A percentile compares a stretch with the other conserved stretches of the same genome.
phyloP scores from a whole-genome alignment of 92 coral and sea anemone genomes.

The Umimayanthus kanabou region DNA sequence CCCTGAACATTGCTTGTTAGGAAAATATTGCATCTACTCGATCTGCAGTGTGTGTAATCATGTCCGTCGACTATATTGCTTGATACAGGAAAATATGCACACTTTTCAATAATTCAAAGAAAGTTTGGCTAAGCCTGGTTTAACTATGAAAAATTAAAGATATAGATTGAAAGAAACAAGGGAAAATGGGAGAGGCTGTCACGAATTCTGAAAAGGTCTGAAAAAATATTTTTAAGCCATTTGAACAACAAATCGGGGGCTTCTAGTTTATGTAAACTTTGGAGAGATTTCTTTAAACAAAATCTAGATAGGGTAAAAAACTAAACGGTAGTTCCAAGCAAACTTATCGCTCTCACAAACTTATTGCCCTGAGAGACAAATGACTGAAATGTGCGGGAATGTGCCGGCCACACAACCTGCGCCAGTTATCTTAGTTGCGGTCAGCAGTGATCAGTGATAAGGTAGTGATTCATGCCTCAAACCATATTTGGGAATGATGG shows the following conservation, averaged over 20 bases:
- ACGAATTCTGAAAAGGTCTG: too few species aligned
- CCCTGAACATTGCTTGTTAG: neutral
- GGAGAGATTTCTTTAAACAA: neutral
- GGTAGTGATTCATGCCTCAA: neutral
- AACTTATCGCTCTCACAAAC: neutral
- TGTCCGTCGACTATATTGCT: neutral
- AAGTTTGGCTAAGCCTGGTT: neutral
- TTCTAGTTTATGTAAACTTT: too few species aligned
- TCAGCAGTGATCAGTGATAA: neutral
- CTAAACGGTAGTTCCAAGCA: neutral
- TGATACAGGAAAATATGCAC: neutral
- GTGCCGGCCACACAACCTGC: neutral
- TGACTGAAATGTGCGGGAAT: too few species aligned
- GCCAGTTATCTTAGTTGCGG: neutral
- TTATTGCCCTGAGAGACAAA: too few species aligned
- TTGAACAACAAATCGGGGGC: too few species aligned
- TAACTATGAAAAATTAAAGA: neutral
- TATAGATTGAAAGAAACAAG: neutral
- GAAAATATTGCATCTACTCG: neutral
- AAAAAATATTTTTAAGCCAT: too few species aligned
- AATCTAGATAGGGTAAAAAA: too few species aligned
- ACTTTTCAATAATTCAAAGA: neutral
- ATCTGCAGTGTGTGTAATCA: neutral
- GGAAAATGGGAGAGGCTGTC: neutral
- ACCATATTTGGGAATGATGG: slow-evolving; percentile 4